Base-by-base conservation (phyloP, 2,113 vertebrate genomes). In the Pseudopodoces humilis region DNA sequence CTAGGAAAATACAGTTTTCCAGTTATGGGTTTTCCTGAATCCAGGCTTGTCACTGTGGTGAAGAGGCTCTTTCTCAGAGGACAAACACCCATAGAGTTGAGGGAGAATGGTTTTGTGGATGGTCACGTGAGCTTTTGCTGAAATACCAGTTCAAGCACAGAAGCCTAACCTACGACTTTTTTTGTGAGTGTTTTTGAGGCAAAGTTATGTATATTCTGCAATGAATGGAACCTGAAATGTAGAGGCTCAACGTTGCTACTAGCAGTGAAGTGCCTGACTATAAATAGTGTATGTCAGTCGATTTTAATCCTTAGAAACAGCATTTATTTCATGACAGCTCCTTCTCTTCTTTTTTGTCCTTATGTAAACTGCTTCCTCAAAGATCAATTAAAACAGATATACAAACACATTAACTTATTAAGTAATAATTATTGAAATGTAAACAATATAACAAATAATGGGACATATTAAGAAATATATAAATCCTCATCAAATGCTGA, bases 141-240 rank as follows among this genome's bases (percentile, higher is more conserved):
- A 83, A 89, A 82, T 91, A 76, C 63, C 67, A 62, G 77, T 49
- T 88, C 72, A 79, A 59, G 87, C 64, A 30, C 55, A 85, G 79
- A 96, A 87, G 75, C 47, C 67, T 81, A 68, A 95, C 64, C 81
- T 93, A 23, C 65, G 83, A 74, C 63, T 90, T 94, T 76, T 90
- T 53, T 60, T 58, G 30, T 41, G 74, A 91, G 81, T 79, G 75
- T 81, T 92, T 94, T 27, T 62, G 88, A 92, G 84, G 56, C 82
- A 82, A 67, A 76, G 69, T 62, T 83, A 83, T 71, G 53, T 78
- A 62, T 87, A 83, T 84, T 94, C 63, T 93, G 77, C 2, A 1
- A 15, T 64, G 76, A 95, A 88, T 78, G 79, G 68, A 88, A 92
- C 60, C 70, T 72, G 77, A 94, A 95, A 88, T 62, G 55, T 79